Evolutionary conservation across 1,140 invertebrate species (phyloP).

Genomic region (Nephotettix cincticeps): DNA sequence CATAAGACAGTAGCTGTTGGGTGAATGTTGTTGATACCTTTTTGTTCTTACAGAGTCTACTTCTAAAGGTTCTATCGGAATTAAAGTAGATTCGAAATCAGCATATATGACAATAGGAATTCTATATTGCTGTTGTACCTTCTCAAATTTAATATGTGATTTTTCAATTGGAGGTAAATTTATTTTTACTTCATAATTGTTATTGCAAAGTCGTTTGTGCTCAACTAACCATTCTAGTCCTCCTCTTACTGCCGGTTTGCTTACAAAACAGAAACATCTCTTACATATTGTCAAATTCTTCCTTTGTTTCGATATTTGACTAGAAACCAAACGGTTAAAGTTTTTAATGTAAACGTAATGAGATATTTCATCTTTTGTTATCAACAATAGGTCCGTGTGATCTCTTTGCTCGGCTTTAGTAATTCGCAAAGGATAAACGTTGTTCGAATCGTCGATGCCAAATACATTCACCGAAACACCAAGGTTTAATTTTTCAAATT

Average conservation of each 20-base stretch:
- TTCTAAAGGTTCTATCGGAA: background rate
- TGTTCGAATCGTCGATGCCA: background rate
- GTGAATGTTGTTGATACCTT: background rate
- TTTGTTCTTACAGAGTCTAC: background rate
- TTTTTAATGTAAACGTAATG: background rate
- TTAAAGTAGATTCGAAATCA: background rate
- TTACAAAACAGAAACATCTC: background rate
- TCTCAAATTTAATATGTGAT: background rate
- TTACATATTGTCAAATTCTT: background rate
- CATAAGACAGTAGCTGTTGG: background rate
- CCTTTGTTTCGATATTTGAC: background rate
- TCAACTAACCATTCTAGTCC: background rate
- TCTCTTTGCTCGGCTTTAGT: background rate
- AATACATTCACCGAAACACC: background rate
- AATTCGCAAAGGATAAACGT: too few species aligned
- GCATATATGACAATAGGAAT: background rate
- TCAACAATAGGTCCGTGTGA: background rate
- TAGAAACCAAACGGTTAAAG: background rate
- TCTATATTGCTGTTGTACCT: background rate
- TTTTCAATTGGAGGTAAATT: background rate
- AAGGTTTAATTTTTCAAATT: too few species aligned
- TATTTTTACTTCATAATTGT: background rate
- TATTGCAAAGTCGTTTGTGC: background rate
- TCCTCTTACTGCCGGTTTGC: background rate
- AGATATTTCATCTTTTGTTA: background rate